Evolutionary conservation across 2,113 vertebrate species (phyloP), one percentile per base, ranked within the genome.

Genomic region (Heptranchias perlo): DNA sequence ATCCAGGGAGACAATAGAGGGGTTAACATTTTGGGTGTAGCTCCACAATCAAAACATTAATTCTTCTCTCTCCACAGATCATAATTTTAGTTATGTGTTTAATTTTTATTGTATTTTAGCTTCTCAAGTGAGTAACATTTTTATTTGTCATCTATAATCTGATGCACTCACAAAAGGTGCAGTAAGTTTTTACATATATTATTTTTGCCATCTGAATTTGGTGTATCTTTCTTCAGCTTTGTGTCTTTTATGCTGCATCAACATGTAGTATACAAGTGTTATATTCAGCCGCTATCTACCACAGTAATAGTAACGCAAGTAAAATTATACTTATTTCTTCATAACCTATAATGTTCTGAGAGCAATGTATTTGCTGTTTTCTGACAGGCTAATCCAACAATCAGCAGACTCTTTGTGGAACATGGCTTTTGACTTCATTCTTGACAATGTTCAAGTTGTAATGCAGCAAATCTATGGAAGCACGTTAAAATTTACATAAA

Each of bases 381-480:
- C 54, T 96, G 92, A 39, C 97, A 99, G 99, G 97, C 97, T 99
- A 96, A 99, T 99, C 99, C 99, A 99, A 97, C 98, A 99, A 97
- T 99, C 99, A 0, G 98, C 98, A 97, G 99, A 99, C 97, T 99
- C 99, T 0, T 99, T 99, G 96, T 99, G 99, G 99, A 99, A 99
- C 94, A 99, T 99, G 99, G 99, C 99, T 95, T 99, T 99, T 97
- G 99, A 99, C 97, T 99, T 99, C 98, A 99, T 99, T 98, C 98
- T 99, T 95, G 99, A 99, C 97, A 99, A 99, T 54, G 98, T 99
- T 97, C 99, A 99, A 97, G 98, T 99, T 97, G 99, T 99, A 96
- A 97, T 99, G 97, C 99, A 99, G 96, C 99, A 99, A 96, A 98
- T 98, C 13, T 99, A 99, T 0, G 99, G 99, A 97, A 99, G 99